phyloP scores from a whole-genome alignment of 2,888 invertebrate genomes.

The Eulithis prunata region DNA sequence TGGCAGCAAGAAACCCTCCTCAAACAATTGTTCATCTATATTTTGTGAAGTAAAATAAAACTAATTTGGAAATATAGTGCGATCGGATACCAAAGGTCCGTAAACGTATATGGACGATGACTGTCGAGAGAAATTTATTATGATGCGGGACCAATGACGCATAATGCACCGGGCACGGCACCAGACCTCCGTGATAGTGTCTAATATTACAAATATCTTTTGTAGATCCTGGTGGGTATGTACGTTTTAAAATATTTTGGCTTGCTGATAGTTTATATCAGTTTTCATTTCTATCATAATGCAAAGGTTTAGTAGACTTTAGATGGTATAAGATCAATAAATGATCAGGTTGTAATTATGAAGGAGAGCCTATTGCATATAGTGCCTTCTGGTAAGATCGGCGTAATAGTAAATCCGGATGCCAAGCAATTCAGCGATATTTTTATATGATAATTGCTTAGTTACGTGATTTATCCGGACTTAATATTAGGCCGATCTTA shows the following conservation, averaged over 20 bases:
- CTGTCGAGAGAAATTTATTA: constrained; percentile 43
- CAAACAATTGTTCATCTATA: neutral
- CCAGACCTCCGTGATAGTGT: constrained; percentile 41
- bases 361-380: too few species aligned
- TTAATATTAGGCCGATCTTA: too few species aligned
- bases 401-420: too few species aligned
- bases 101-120: constrained; percentile 34
- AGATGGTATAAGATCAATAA: too few species aligned
- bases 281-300: too few species aligned
- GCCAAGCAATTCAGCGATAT: too few species aligned
- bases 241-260: neutral
- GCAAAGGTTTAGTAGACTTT: too few species aligned
- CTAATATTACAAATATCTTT: constrained; percentile 15
- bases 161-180: constrained; percentile 21
- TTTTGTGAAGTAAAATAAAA: constrained; percentile 14
- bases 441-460: too few species aligned
- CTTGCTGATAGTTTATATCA: neutral
- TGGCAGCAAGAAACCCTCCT: too few species aligned
- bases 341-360: too few species aligned
- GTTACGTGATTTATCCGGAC: too few species aligned
- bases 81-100: constrained; percentile 21
- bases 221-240: neutral
- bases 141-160: constrained; percentile 30
- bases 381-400: too few species aligned
- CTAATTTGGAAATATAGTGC: constrained; percentile 27